Conservation (phyloP, 2,113 vertebrate species). For the Australoheros scitulus region DNA sequence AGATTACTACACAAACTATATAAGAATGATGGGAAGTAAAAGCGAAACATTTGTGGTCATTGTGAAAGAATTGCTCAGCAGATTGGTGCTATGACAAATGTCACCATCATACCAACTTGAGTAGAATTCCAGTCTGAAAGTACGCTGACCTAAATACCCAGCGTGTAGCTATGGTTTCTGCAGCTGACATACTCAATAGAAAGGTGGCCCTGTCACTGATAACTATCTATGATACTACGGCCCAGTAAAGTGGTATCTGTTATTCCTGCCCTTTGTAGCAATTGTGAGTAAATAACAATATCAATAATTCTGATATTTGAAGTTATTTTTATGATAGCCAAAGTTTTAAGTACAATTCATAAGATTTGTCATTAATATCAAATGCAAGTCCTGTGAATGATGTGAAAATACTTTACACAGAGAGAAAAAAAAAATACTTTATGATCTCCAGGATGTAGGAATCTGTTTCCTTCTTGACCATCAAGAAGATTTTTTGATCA, state of each 20-base stretch:
- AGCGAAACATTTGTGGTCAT: not conserved
- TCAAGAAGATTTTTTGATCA: not conserved
- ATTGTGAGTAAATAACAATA: not conserved
- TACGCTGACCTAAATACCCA: not conserved
- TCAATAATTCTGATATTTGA: not conserved
- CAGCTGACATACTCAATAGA: not conserved
- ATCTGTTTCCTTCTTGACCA: not conserved
- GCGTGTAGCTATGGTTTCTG: not conserved
- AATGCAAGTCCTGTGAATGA: too few species aligned
- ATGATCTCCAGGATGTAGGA: not conserved
- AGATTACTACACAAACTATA: not conserved
- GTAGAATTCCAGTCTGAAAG: not conserved
- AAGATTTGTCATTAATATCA: not conserved
- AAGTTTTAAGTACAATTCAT: not conserved
- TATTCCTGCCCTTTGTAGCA: not conserved
- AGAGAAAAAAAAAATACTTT: too few species aligned
- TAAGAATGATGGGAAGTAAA: not conserved
- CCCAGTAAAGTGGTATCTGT: not conserved
- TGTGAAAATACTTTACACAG: too few species aligned
- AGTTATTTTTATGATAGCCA: not conserved
- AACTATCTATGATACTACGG: too few species aligned
- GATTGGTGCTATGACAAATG: not conserved
- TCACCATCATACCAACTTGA: not conserved
- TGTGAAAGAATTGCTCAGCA: not conserved
- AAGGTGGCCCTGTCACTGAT: not conserved